These are phyloP conservation scores for Sternotherus odoratus DNA, from an alignment of 2,797 vertebrate genomes.

Conservation along the genomic window DNA sequence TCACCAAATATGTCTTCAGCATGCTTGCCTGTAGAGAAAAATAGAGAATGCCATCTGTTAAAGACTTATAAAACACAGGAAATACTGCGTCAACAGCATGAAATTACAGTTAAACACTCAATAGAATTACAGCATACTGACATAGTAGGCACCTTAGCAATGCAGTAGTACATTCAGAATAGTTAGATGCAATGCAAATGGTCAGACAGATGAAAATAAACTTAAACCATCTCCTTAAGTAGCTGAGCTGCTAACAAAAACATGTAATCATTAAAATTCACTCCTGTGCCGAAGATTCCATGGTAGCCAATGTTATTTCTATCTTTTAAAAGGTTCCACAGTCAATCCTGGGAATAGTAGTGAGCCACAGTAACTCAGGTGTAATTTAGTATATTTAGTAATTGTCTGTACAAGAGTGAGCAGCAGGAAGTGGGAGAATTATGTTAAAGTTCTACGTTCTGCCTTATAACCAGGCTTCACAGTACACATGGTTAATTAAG, in stretches of 20 bases:
- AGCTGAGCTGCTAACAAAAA: neutral
- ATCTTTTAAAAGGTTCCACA: neutral
- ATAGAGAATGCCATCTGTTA: constrained; percentile 27
- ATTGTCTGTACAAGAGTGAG: neutral
- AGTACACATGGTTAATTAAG: neutral
- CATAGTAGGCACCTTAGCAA: accelerated
- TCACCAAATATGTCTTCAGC: constrained; percentile 99
- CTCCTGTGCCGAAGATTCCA: neutral
- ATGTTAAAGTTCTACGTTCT: neutral
- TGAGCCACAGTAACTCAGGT: neutral
- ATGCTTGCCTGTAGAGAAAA: constrained; percentile 91
- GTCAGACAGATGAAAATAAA: neutral
- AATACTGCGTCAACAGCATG: neutral
- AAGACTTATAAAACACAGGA: constrained; percentile 28
- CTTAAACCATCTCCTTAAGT: neutral
- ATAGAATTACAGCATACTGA: neutral
- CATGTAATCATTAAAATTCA: neutral
- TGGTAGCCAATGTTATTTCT: neutral
- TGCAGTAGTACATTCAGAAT: neutral
- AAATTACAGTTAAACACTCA: neutral
- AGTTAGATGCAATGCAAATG: neutral
- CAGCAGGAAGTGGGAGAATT: neutral
- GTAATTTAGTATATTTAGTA: neutral
- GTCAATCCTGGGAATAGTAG: neutral
- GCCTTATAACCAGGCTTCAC: neutral